phyloP scores from a whole-genome alignment of 2,888 invertebrate species.

The Trichopoda pennipes region DNA sequence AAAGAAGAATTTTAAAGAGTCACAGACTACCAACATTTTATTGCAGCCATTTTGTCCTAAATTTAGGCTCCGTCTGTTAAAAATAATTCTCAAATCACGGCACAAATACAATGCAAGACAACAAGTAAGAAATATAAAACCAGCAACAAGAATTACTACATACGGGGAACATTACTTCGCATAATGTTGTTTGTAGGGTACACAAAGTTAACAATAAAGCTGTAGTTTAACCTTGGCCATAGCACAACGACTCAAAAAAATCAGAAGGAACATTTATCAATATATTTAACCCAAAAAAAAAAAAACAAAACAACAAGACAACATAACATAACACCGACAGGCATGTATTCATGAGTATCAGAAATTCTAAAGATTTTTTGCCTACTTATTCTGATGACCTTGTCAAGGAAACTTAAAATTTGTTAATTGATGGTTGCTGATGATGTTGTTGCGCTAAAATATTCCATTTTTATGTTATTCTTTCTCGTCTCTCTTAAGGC shows the following conservation, averaged over 20 bases:
- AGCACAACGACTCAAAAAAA: too few species aligned
- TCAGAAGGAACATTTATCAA: background rate
- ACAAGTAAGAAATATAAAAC: too few species aligned
- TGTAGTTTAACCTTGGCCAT: too few species aligned
- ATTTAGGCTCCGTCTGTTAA: too few species aligned
- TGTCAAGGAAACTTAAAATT: constrained; percentile 62
- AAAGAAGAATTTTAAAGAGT: too few species aligned
- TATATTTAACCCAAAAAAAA: background rate
- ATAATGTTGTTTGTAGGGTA: constrained; percentile 12
- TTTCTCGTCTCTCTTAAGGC: constrained; percentile 20
- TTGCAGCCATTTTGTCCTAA: too few species aligned
- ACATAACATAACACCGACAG: background rate
- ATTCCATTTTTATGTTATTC: constrained; percentile 39
- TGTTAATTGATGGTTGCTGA: constrained; percentile 39
- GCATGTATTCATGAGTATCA: background rate
- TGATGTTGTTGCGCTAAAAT: constrained; percentile 21
- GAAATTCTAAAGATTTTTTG: background rate
- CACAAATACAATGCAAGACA: too few species aligned
- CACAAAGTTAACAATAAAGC: background rate
- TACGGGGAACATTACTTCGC: too few species aligned
- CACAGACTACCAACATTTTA: too few species aligned
- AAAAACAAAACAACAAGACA: background rate
- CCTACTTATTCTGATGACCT: constrained; percentile 43
- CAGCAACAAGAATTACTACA: too few species aligned
- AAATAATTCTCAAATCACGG: too few species aligned